These are phyloP conservation scores for Epizoanthus illoricatus DNA, from an alignment of 92 coral and sea anemone genomes.

Conservation along the genomic window DNA sequence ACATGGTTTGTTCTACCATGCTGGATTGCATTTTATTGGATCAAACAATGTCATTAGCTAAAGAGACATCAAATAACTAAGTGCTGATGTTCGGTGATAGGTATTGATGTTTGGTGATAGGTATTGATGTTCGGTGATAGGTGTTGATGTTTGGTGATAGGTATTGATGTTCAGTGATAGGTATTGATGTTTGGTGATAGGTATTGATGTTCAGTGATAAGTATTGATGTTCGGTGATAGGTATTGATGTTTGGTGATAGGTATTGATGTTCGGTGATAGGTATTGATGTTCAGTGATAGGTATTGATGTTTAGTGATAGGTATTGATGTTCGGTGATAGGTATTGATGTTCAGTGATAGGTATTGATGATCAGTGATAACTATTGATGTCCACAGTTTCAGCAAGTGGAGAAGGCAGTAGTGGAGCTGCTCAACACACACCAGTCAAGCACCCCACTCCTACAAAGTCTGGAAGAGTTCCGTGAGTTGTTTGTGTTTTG, in stretches of 20 bases:
- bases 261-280: too few species aligned
- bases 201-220: background rate
- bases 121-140: background rate
- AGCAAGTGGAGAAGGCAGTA: constrained; percentile 43
- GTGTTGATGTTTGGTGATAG: too few species aligned
- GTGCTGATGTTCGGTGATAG: background rate
- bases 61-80: background rate
- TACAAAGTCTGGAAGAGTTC: constrained; percentile 91
- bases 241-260: too few species aligned
- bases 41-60: too few species aligned
- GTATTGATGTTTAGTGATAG: background rate
- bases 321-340: background rate
- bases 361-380: background rate
- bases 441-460: constrained; percentile 76
- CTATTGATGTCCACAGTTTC: constrained; percentile 2
- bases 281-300: background rate
- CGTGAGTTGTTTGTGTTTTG: constrained; percentile 59
- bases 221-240: background rate
- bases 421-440: constrained; percentile 44
- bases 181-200: too few species aligned
- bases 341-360: background rate
- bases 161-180: too few species aligned
- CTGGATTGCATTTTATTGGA: too few species aligned
- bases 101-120: background rate
- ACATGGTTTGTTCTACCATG: too few species aligned